Conservation (phyloP, 2,113 vertebrate species). For the Probosciger aterrimus region DNA sequence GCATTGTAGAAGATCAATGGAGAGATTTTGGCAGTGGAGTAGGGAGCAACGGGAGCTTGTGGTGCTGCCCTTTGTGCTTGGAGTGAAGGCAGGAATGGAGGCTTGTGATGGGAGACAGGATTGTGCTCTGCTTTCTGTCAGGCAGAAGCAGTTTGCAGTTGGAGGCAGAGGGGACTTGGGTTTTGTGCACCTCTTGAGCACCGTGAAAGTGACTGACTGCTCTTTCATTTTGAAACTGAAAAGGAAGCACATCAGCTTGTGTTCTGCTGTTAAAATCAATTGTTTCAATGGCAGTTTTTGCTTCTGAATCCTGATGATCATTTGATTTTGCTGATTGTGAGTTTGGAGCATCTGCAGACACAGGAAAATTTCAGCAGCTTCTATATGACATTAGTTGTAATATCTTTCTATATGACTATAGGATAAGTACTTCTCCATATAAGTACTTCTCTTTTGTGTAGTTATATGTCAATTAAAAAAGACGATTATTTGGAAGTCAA, state of each 20-base stretch:
- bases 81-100: not conserved
- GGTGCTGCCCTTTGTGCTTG: not conserved
- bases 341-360: not conserved
- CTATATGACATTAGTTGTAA: not conserved
- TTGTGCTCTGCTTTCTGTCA: not conserved
- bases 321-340: not conserved
- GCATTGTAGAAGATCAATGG: not conserved
- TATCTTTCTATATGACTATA: not conserved
- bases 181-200: not conserved
- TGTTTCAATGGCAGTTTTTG: not conserved
- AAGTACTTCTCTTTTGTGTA: not conserved
- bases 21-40: not conserved
- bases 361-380: not conserved
- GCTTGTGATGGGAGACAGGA: not conserved
- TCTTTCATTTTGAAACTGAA: slow-evolving; percentile 10
- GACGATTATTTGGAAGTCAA: not conserved
- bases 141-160: not conserved
- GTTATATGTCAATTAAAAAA: not conserved
- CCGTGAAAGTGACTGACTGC: not conserved
- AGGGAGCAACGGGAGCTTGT: not conserved
- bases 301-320: not conserved
- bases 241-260: not conserved
- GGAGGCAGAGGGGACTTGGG: not conserved
- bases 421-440: not conserved
- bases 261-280: not conserved